phyloP scores from a whole-genome alignment of 2,797 vertebrate genomes.

The Tapera naevia region DNA sequence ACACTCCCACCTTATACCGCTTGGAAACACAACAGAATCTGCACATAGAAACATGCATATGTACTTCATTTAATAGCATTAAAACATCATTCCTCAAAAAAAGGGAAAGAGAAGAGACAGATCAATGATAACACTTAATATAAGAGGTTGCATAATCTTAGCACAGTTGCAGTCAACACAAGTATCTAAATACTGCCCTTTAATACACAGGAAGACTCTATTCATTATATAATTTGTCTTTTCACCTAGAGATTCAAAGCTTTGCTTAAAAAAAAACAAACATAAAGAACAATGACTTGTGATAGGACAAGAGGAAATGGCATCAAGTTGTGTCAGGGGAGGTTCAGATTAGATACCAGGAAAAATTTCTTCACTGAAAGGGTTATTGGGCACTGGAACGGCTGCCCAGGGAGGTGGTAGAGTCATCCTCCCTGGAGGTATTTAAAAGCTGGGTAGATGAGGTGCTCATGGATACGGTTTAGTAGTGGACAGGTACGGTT shows the following conservation, averaged over 20 bases:
- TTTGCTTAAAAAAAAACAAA: not conserved
- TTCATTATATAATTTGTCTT: not conserved
- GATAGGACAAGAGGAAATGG: too few relatives aligned
- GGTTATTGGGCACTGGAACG: too few relatives aligned
- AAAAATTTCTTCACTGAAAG: too few relatives aligned
- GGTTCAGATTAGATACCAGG: too few relatives aligned
- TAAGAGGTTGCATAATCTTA: not conserved
- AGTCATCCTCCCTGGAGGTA: too few relatives aligned
- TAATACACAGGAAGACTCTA: not conserved
- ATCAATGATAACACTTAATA: not conserved
- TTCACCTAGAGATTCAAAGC: not conserved
- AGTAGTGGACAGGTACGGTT: too few relatives aligned
- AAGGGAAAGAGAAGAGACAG: not conserved
- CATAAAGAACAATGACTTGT: not conserved
- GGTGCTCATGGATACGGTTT: too few relatives aligned
- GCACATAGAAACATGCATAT: not conserved
- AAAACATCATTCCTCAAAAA: not conserved
- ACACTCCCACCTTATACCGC: not conserved
- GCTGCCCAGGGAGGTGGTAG: too few relatives aligned
- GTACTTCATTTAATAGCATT: not conserved
- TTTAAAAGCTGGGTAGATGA: too few relatives aligned
- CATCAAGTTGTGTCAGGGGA: too few relatives aligned
- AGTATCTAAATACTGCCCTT: not conserved
- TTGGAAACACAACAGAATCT: not conserved
- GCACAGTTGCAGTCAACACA: not conserved